Percentiles rank a stretch among this genome's conserved stretches.
Conservation (phyloP, 2,888 invertebrate species). For the Plusia festucae region DNA sequence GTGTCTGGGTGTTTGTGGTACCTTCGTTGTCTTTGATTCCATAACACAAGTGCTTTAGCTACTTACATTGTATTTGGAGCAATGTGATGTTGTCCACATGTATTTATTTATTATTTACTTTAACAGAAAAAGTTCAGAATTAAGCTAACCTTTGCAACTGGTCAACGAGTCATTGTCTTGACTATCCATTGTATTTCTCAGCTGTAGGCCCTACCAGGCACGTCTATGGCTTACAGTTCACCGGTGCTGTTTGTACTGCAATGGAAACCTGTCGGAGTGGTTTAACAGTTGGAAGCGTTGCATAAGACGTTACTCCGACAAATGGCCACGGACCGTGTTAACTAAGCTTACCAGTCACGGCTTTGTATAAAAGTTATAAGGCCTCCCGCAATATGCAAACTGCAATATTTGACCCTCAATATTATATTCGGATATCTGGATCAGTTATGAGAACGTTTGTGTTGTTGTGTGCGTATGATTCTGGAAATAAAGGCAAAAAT, state of each 20-base stretch:
- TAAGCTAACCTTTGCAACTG: not conserved
- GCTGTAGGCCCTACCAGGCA: constrained; percentile 19
- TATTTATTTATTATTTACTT: too few species aligned
- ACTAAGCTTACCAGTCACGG: constrained; percentile 36
- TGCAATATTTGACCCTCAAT: not conserved
- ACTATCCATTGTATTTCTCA: constrained; percentile 14
- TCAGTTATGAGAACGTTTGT: not conserved
- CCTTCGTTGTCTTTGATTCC: too few species aligned
- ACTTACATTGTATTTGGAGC: too few species aligned
- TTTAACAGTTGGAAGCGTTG: constrained; percentile 53
- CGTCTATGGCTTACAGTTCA: constrained; percentile 52
- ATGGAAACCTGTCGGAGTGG: constrained; percentile 55
- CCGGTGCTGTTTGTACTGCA: constrained; percentile 44
- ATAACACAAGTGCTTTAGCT: too few species aligned
- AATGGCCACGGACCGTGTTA: constrained; percentile 24
- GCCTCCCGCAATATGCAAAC: not conserved
- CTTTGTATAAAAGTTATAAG: constrained; percentile 4
- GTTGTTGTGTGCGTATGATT: too few species aligned
- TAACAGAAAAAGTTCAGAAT: not conserved
- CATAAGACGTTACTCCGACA: constrained; percentile 49
- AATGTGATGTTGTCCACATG: too few species aligned
- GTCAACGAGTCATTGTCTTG: constrained; percentile 42
- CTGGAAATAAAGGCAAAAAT: too few species aligned
- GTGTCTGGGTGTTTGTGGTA: too few species aligned
- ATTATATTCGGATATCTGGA: not conserved